phyloP scores from a whole-genome alignment of 2,113 vertebrate genomes.

The Sceloporus undulatus region DNA sequence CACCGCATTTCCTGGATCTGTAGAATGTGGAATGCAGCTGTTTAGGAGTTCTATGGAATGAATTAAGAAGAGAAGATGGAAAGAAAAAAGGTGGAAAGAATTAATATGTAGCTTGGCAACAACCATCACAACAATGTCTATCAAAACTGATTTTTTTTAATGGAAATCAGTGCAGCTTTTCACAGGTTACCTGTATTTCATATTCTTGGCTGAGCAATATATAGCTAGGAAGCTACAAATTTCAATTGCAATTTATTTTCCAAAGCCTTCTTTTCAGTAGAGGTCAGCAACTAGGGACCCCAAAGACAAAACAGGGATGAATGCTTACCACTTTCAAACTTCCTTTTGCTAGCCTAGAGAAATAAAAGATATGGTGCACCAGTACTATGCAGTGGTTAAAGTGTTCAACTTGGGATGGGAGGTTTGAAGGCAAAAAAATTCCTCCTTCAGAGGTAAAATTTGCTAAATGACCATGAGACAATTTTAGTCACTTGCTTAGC shows the following conservation, averaged over 20 bases:
- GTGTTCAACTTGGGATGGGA: neutral
- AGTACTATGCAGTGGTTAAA: neutral
- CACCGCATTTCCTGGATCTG: conserved; percentile 13
- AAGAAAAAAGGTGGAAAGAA: neutral
- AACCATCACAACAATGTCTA: conserved; percentile 19
- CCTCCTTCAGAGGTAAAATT: too few relatives aligned
- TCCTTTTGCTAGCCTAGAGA: neutral
- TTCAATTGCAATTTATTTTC: conserved; percentile 10
- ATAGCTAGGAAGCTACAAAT: fast-evolving
- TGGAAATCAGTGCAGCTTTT: neutral
- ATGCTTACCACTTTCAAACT: neutral
- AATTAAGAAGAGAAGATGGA: conserved; percentile 10
- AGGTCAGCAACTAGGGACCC: neutral
- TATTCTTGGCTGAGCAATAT: neutral
- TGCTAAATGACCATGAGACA: too few relatives aligned
- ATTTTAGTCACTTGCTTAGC: too few relatives aligned
- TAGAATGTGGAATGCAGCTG: conserved; percentile 25
- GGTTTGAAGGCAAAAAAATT: too few relatives aligned
- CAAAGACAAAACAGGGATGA: neutral
- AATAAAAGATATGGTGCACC: neutral
- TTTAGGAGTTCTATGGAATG: conserved; percentile 26
- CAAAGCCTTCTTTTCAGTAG: neutral
- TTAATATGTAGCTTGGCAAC: conserved; percentile 6
- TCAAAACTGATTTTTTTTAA: conserved; percentile 37
- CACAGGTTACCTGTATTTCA: neutral